Base-by-base conservation (phyloP, 2,888 invertebrate species). In the Xestia c-nigrum region DNA sequence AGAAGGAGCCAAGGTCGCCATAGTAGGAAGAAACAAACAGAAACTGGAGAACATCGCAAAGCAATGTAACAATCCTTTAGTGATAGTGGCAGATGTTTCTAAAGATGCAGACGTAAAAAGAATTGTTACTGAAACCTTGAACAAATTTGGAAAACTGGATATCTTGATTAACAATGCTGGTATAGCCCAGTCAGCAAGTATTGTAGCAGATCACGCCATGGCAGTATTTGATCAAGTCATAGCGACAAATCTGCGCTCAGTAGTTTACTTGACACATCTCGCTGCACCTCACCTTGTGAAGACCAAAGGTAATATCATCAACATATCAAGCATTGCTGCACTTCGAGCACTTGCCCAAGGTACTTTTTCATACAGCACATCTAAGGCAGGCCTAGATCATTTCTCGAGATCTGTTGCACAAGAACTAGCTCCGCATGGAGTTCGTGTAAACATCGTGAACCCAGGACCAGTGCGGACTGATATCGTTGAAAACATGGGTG, bases 391-490 rank as follows among this genome's bases (percentile, higher is more conserved):
- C 6, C 55, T 90, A 0, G 85, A 87, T 72, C 87, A 87, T 66
- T 91, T 92, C n/a, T 85, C 89, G 0, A 88, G 87, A 69, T 67
- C 84, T 14, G 78, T 82, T 21, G 91, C 91, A 6, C 93, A 99
- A 70, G 99, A 98, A 89, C 92, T 98, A 68, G 98, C 98, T 40
- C 84, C 96, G 0, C 97, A 97, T 90, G 97, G 97, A 81, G 98
- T 99, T 0, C 96, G 99, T 47, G 98, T 98, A 0, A 90, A 91
- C 66, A 63, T 81, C 6, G 81, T 89, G 0, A 89, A 88, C 40
- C 90, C 89, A 31, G 90, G 90, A 14, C 81, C 84, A 0, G 89
- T 85, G 0, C 43, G 61, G 1, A 83, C 85, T 14, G 81, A 85
- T 68, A 72, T 85, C 0, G 0, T 85, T 5, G 50, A 47, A 70